Evolutionary conservation across 2,888 invertebrate species (phyloP).

Genomic region (Embidobia sp.): DNA sequence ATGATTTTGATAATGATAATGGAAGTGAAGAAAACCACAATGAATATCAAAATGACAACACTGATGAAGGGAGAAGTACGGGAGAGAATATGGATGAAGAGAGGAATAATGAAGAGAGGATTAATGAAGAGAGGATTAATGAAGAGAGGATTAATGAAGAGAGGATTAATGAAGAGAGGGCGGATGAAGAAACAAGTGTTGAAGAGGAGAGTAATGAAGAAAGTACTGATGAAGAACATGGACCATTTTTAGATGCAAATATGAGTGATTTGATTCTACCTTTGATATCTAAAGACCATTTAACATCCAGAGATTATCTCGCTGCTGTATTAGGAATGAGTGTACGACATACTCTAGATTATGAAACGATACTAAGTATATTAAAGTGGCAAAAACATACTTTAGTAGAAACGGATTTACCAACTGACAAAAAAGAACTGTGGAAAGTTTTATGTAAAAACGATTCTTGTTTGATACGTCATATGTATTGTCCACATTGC

Average conservation of each 20-base stretch:
- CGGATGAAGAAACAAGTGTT: no score
- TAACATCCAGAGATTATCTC: slow-evolving; percentile 3
- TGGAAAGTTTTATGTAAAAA: slow-evolving; percentile 1
- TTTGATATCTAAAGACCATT: slow-evolving; percentile 7
- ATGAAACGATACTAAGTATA: not conserved
- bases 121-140: no score
- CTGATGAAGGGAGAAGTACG: no score
- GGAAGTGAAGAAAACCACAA: no score
- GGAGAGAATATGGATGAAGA: no score
- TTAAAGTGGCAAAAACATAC: not conserved
- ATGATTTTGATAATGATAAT: no score
- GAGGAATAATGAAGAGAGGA: no score
- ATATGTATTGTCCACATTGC: not conserved
- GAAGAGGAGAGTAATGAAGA: no score
- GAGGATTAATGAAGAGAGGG: no score
- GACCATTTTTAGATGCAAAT: slow-evolving; percentile 3
- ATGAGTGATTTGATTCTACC: slow-evolving; percentile 2
- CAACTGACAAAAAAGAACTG: not conserved
- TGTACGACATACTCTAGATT: slow-evolving; percentile 2
- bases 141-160: no score
- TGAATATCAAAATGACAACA: no score
- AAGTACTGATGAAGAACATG: not conserved
- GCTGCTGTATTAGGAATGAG: slow-evolving; percentile 3
- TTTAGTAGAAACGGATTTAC: not conserved
- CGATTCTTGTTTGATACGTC: not conserved